phyloP scores from a whole-genome alignment of 2,888 invertebrate genomes.

The Tachina fera region DNA sequence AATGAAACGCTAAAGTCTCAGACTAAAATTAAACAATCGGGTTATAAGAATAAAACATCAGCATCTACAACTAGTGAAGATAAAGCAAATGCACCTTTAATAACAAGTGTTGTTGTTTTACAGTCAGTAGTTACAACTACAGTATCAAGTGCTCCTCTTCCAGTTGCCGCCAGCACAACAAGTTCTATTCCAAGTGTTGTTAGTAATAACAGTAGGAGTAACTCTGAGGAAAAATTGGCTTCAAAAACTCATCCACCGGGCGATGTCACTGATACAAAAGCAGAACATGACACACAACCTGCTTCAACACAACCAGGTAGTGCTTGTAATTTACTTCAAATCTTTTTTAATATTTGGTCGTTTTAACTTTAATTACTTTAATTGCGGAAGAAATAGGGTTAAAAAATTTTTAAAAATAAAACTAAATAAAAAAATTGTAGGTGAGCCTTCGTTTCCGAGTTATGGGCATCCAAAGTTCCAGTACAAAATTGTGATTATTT shows the following conservation, averaged over 20 bases:
- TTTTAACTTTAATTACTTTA: too few species aligned
- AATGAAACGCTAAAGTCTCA: conserved; percentile 31
- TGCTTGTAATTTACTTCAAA: neutral
- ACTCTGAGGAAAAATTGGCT: conserved; percentile 31
- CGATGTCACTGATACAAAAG: conserved; percentile 58
- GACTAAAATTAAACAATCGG: conserved; percentile 14
- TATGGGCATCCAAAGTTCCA: too few species aligned
- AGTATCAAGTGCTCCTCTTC: neutral
- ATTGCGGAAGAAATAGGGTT: too few species aligned
- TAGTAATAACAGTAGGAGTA: neutral
- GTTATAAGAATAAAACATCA: neutral
- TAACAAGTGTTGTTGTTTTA: conserved; percentile 68
- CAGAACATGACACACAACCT: conserved; percentile 39
- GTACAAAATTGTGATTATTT: too few species aligned
- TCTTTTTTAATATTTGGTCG: too few species aligned
- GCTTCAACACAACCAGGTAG: conserved; percentile 48
- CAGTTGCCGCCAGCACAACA: neutral
- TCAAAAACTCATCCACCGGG: conserved; percentile 64
- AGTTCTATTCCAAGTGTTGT: neutral
- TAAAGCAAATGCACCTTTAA: conserved; percentile 53
- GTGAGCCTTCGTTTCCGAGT: too few species aligned
- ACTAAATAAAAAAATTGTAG: too few species aligned
- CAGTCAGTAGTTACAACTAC: conserved; percentile 17
- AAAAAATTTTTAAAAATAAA: too few species aligned
- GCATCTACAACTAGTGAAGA: conserved; percentile 39